Evolutionary conservation across 2,888 invertebrate genomes (phyloP), one percentile per base, ranked within the genome.

Genomic region (Noctua fimbriata): DNA sequence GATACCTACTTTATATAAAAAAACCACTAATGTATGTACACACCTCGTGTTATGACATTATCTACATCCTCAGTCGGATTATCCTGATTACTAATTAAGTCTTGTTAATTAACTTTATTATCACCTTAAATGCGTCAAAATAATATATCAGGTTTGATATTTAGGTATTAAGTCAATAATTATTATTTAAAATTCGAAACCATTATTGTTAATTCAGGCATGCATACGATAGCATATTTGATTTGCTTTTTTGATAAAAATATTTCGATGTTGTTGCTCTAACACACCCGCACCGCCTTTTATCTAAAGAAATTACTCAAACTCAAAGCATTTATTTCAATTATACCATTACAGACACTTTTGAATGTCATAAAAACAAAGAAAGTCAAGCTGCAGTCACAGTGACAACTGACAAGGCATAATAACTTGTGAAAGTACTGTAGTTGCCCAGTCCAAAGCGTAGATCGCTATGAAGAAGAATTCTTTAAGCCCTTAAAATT

Each of bases 61-160:
- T 82, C 83, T 69, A 28, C 6, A 75, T 72, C 28, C 58, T 75
- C 3, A 36, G 9, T 47, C 18, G 18, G 82, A 80, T 82, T 74
- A 80, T 74, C 74, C 36, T 63, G 44, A 80, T 82, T 10, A 82
- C 74, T 69, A 18, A 52, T 18, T 52, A 79, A 5, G 7, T 55
- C 77, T 55, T 44, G 32, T 12, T 55, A 36, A 28, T 72, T 72
- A 52, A 12, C 24, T 58, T 28, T 49, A 18, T n/a, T 69, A 78
- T 79, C 79, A n/a, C 16, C 9, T 10, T 16, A 44, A n/a, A 32
- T n/a, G 7, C 55, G 36, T 44, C 28, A 66, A 80, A 66, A 74
- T 75, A 41, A n/a, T 28, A 63, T n/a, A 14, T 49, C 67, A 28
- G 18, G 16, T 36, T 78, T 49, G 28, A 63, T 66, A 32, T 63